Evolutionary conservation across 2,888 invertebrate genomes (phyloP), one percentile per base, ranked within the genome.

Genomic region (Andrena marginata): DNA sequence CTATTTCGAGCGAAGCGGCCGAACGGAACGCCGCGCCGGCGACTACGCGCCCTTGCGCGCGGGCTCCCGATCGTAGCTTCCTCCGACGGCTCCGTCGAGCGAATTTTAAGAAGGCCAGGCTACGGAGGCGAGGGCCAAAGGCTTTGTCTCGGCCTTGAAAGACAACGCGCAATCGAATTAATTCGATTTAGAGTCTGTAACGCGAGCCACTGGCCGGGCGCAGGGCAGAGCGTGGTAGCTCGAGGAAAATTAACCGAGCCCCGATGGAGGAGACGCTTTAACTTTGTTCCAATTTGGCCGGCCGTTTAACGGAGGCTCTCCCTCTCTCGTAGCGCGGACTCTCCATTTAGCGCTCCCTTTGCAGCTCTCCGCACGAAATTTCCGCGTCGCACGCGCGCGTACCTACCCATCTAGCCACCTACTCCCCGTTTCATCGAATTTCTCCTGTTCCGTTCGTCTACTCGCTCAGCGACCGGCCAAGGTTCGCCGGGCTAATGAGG

Each of bases 251-350:
- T 79, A 82, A 82, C 75, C 68, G 73, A 56, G 35, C 42, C 72
- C 70, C 71, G 76, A 77, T 73, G 80, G 59, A 68, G 73, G 65
- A 77, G 73, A 70, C 51, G 69, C 81, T 78, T 79, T 84, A 75
- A 84, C 80, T 84, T 85, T 74, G 78, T 73, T 85, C 77, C 86
- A 88, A 88, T 87, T 88, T 84, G 79, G 79, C 77, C 72, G 78
- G 82, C 80, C 85, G 84, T 86, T 83, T 84, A 85, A 80, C 75
- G 71, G 63, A 31, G 16, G 5, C 48, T 35, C 49, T 51, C 33
- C 26, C 64, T 51, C 33, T 33, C 64, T 16, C 16, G 20, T 35
- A n/a, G 10, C 70, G 48, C n/a, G n/a, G 63, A 51, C 72, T 72
- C 35, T 35, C 72, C 54, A 64, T 72, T 72, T 72, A 64, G 5